Percentiles rank a stretch among this genome's conserved stretches.
These are phyloP conservation scores for Anisognathus igniventris DNA, from an alignment of 2,797 vertebrate species.

Conservation along the genomic window DNA sequence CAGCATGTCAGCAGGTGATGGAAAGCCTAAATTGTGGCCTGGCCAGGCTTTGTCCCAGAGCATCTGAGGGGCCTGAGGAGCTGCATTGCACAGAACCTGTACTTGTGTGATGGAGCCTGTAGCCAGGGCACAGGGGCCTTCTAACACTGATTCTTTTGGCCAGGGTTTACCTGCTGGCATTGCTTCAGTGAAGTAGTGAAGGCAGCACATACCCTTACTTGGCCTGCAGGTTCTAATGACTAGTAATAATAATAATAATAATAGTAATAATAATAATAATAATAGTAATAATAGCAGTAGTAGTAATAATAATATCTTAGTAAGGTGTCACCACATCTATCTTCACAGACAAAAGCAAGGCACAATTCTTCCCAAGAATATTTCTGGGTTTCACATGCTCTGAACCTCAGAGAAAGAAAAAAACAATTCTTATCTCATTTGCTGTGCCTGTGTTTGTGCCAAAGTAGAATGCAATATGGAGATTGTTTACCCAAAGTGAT, in stretches of 20 bases:
- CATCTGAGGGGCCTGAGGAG: not conserved
- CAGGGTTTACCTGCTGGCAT: not conserved
- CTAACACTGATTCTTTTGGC: not conserved
- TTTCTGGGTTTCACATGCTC: not conserved
- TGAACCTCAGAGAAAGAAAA: not conserved
- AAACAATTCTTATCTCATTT: not conserved
- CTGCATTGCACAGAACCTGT: not conserved
- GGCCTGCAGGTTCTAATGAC: not conserved
- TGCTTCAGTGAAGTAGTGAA: not conserved
- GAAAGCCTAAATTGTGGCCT: not conserved
- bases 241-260: not conserved
- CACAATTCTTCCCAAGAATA: not conserved
- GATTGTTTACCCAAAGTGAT: no score
- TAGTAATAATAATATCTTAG: not conserved
- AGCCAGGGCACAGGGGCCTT: not conserved
- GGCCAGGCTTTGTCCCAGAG: not conserved
- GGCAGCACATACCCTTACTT: not conserved
- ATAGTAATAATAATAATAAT: not conserved
- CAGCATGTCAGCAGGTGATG: not conserved
- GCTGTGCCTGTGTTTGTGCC: not conserved
- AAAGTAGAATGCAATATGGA: not conserved
- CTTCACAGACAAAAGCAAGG: not conserved
- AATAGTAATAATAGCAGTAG: not conserved
- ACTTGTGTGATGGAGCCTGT: not conserved
- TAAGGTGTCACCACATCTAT: not conserved